Conservation (phyloP, 2,797 vertebrate species). For the Threskiornis aethiopicus region DNA sequence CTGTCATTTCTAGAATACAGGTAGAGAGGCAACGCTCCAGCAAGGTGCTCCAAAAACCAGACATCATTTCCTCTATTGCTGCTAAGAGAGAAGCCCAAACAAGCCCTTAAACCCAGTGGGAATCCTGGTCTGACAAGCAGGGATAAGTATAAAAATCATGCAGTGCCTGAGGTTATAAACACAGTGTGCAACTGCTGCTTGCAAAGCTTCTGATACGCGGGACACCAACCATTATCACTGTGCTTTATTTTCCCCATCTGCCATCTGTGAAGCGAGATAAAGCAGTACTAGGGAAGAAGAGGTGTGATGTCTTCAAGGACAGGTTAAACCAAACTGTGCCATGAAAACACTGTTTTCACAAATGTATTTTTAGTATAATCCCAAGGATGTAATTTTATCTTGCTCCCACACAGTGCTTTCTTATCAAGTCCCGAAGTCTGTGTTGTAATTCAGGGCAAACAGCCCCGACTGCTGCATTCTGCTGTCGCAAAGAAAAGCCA, state of each 20-base stretch:
- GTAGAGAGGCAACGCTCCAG: not conserved
- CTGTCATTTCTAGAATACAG: not conserved
- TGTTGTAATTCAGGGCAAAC: constrained; percentile 15
- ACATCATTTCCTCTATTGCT: not conserved
- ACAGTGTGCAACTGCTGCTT: not conserved
- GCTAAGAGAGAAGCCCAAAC: not conserved
- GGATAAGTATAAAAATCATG: constrained; percentile 12
- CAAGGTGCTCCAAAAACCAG: not conserved
- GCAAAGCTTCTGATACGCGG: not conserved
- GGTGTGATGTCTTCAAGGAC: constrained; percentile 47
- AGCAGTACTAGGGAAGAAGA: not conserved
- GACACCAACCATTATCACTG: not conserved
- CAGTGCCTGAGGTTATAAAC: constrained; percentile 16
- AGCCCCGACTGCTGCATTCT: not conserved
- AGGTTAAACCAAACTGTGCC: not conserved
- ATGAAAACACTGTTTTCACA: not conserved
- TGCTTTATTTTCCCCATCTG: not conserved
- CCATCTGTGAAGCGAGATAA: constrained; percentile 53
- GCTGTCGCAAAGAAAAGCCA: not conserved
- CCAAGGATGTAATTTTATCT: constrained; percentile 53
- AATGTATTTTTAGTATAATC: constrained; percentile 44
- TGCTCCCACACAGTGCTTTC: not conserved
- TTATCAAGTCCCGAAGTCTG: constrained; percentile 44
- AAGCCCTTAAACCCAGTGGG: not conserved
- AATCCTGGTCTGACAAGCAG: constrained; percentile 15